Percentiles rank a stretch among this genome's conserved stretches.
These are phyloP conservation scores for Polydrusus tereticollis DNA, from an alignment of 2,888 invertebrate genomes.

Conservation along the genomic window DNA sequence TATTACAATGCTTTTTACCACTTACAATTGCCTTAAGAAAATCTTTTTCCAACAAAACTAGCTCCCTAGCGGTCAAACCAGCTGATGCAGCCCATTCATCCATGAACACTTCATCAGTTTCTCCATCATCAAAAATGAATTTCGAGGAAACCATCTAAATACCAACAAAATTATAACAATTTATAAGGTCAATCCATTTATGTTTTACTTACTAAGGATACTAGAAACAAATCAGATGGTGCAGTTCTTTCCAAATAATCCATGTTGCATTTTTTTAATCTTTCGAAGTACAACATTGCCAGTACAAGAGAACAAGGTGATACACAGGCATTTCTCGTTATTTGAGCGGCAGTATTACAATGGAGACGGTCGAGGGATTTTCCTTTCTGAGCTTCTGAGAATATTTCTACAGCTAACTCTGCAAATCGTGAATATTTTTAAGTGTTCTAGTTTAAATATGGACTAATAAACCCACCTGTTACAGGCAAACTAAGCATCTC, in stretches of 20 bases:
- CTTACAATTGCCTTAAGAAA: constrained; percentile 92
- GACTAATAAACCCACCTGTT: constrained; percentile 73
- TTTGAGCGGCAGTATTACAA: constrained; percentile 81
- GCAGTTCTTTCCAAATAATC: constrained; percentile 86
- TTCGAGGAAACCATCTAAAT: constrained; percentile 95
- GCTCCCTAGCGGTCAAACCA: constrained; percentile 77
- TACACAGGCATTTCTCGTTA: constrained; percentile 85
- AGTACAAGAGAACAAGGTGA: constrained; percentile 94
- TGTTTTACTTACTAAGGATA: constrained; percentile 82
- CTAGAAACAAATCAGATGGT: constrained; percentile 93
- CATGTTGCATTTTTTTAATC: constrained; percentile 84
- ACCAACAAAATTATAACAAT: neutral
- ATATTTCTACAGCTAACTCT: constrained; percentile 88
- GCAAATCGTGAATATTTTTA: constrained; percentile 52
- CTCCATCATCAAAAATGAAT: constrained; percentile 93
- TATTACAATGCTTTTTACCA: constrained; percentile 48
- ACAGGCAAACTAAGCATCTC: constrained; percentile 83
- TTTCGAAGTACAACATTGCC: constrained; percentile 93
- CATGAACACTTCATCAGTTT: constrained; percentile 91
- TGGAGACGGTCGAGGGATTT: constrained; percentile 83
- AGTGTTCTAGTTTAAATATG: constrained; percentile 6
- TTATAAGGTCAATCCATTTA: neutral
- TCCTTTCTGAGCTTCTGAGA: constrained; percentile 83
- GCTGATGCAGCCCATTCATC: constrained; percentile 94
- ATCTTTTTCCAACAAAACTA: constrained; percentile 88